Evolutionary conservation across 1,140 invertebrate genomes (phyloP), one percentile per base, ranked within the genome.

Genomic region (Heterodera carotae): DNA sequence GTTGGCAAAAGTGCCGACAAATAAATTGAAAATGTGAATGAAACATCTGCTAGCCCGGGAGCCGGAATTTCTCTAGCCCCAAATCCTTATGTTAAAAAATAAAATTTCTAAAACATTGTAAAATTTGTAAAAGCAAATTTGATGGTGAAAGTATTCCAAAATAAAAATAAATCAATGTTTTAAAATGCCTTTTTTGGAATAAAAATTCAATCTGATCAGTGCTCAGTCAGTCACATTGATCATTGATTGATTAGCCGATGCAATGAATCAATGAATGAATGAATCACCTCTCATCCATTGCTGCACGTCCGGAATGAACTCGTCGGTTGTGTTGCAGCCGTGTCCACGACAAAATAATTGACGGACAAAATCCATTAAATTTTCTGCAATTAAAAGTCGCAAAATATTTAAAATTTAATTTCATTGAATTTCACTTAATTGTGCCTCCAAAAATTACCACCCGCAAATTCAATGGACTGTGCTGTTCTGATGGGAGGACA

Each of bases 231-330:
- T 12, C 12, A 43, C 39, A 8, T 12, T 43, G 39, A 43, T 43
- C 39, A 2, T 12, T 43, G 36, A 39, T 43, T 12, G 2, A 6
- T 43, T 12, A n/a, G n/a, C n/a, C n/a, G n/a, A n/a, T n/a, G n/a
- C n/a, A n/a, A n/a, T n/a, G n/a, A n/a, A n/a, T n/a, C n/a, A n/a
- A n/a, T n/a, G n/a, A n/a, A 72, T 36, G 4, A 33, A 27, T 22
- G 22, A n/a, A 27, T 48, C 68, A 79, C 78, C 67, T 34, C 48
- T 56, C 53, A 79, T 70, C 64, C 79, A 79, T 22, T 59, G 39
- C 33, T 66, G 33, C 27, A 79, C 78, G 34, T 39, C 39, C 53
- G 78, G 78, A 34, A 79, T 79, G 27, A 31, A 48, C 22, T 75
- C 73, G 39, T 79, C 69, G 7, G 69, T 79, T 27, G 56, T 79